Base-by-base conservation (phyloP, 2,113 vertebrate species). In the Enhydra lutris region DNA sequence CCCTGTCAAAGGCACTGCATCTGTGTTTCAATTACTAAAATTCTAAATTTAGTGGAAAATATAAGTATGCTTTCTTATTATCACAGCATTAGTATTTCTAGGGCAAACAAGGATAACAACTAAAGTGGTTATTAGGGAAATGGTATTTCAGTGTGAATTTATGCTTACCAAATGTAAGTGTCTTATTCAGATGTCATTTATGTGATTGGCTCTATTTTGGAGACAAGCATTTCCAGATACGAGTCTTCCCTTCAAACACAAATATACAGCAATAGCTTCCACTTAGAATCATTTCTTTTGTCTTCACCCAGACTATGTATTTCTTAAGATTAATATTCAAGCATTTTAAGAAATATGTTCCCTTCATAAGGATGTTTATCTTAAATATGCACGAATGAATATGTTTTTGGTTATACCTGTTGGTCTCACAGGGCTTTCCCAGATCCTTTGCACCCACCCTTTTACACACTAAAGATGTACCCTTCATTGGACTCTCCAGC, bases 31-130 rank as follows among this genome's bases (percentile, higher is more conserved):
- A 93, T 97, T 97, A 96, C 80, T 94, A 84, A 96, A 96, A 94
- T 97, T 95, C 96, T 98, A 97, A 98, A 97, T 97, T 98, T 96
- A 96, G 95, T 97, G 78, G 94, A 73, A 97, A 97, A 93, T 91
- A 42, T 71, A 98, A 97, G 92, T 69, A 55, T 67, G 76, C 71
- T 93, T 98, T 95, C 97, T 97, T 98, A 96, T 97, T 97, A 96
- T 94, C 88, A 89, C 36, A 90, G 55, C 94, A 97, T 96, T 98
- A 98, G 87, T 94, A 97, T 97, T 98, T 98, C 97, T 89, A 97
- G 94, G 88, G 91, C 87, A 97, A 96, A 97, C 65, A 97, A 97
- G 36, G 95, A 97, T 92, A 97, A 98, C 81, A 97, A 93, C 94
- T 94, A 86, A 96, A 97, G 87, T 96, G 87, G 94, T 85, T 97